These are phyloP conservation scores for Podarcis cretensis DNA, from an alignment of 2,113 vertebrate species.

Conservation along the genomic window DNA sequence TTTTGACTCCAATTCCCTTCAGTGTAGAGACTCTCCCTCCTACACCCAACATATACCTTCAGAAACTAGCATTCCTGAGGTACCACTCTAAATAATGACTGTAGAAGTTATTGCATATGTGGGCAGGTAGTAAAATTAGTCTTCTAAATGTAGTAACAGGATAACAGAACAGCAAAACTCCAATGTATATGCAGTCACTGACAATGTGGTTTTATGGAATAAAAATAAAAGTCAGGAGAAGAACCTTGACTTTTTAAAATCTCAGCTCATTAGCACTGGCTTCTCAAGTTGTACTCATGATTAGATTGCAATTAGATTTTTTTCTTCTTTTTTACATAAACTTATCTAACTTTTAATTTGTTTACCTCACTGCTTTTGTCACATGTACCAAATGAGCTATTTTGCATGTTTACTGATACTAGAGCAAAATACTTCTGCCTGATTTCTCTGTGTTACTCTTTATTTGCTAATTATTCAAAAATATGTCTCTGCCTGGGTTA, in stretches of 20 bases:
- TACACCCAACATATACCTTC: neutral
- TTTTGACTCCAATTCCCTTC: too few relatives aligned
- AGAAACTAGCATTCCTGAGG: neutral
- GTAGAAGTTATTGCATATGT: neutral
- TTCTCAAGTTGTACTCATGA: neutral
- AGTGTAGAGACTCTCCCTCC: neutral
- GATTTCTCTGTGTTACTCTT: neutral
- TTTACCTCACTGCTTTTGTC: neutral
- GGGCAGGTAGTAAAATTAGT: neutral
- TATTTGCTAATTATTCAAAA: neutral
- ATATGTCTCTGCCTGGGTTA: neutral
- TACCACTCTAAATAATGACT: neutral
- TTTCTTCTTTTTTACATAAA: neutral
- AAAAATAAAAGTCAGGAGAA: neutral
- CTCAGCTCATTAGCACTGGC: neutral
- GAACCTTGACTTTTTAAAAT: neutral
- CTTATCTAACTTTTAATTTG: neutral
- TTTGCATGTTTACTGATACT: neutral
- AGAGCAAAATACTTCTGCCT: neutral
- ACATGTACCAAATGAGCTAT: too few relatives aligned
- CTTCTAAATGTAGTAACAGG: neutral
- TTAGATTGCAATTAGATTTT: neutral
- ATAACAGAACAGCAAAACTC: neutral
- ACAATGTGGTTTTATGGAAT: neutral
- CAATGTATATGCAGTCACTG: neutral